phyloP scores from a whole-genome alignment of 2,888 invertebrate species.

The Scaptodrosophila latifasciaeformis region DNA sequence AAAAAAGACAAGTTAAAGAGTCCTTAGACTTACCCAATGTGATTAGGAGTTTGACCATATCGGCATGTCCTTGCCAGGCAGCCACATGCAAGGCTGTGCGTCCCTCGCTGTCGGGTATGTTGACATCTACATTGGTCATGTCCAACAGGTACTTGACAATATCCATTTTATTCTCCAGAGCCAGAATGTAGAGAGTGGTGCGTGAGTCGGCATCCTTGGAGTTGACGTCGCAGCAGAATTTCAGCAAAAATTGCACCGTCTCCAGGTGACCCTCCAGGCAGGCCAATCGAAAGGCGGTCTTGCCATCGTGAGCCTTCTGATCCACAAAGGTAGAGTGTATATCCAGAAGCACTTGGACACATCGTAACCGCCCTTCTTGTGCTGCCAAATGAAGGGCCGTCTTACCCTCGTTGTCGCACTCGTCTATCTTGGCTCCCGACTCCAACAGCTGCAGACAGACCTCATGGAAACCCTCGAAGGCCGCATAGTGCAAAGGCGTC shows the following conservation, averaged over 20 bases:
- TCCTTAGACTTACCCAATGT: slow-evolving; percentile 78
- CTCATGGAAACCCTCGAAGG: slow-evolving; percentile 85
- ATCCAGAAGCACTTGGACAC: slow-evolving; percentile 79
- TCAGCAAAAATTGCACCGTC: slow-evolving; percentile 78
- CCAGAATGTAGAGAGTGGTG: slow-evolving; percentile 92
- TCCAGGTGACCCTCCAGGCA: slow-evolving; percentile 83
- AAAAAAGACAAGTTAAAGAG: neutral
- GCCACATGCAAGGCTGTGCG: slow-evolving; percentile 92
- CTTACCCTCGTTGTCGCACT: slow-evolving; percentile 93
- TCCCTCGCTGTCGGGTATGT: slow-evolving; percentile 92
- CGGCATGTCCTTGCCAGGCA: slow-evolving; percentile 95
- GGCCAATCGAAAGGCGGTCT: slow-evolving; percentile 84
- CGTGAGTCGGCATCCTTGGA: slow-evolving; percentile 94
- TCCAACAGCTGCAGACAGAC: slow-evolving; percentile 79
- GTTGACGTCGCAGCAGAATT: slow-evolving; percentile 88
- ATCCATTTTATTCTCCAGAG: slow-evolving; percentile 88
- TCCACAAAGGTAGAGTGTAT: slow-evolving; percentile 87
- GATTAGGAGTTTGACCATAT: slow-evolving; percentile 91
- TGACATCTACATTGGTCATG: slow-evolving; percentile 85
- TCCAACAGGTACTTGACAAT: slow-evolving; percentile 89
- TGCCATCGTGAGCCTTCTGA: slow-evolving; percentile 92
- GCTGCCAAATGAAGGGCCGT: slow-evolving; percentile 91
- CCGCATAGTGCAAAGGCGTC: slow-evolving; percentile 97
- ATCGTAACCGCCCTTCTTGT: slow-evolving; percentile 87
- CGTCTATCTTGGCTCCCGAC: slow-evolving; percentile 91